Evolutionary conservation across 2,113 vertebrate genomes (phyloP).

Genomic region (Bombycilla garrulus): DNA sequence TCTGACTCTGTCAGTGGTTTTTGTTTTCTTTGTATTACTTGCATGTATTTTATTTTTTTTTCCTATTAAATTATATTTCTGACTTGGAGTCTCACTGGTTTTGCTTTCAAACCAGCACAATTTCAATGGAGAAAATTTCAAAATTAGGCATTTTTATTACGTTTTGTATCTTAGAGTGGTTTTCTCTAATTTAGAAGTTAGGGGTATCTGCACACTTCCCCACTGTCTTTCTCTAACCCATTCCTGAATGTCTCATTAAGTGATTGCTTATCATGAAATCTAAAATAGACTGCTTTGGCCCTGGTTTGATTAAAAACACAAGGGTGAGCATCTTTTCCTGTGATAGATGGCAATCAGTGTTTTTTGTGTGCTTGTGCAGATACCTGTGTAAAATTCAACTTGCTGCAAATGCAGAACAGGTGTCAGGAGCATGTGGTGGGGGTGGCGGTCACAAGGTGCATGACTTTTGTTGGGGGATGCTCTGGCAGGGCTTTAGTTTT

Average conservation of each 20-base stretch:
- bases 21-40: no score
- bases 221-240: rapidly evolving
- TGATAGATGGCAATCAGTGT: neutral
- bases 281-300: neutral
- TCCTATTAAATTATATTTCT: no score
- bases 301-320: neutral
- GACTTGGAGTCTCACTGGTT: no score
- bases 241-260: neutral
- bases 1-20: no score
- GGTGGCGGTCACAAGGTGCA: neutral
- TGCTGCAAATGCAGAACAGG: neutral
- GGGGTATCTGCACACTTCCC: neutral
- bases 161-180: neutral
- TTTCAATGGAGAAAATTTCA: neutral
- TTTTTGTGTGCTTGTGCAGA: neutral
- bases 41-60: no score
- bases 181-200: neutral
- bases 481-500: neutral
- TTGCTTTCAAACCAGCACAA: no score
- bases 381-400: neutral
- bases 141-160: neutral
- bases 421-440: neutral
- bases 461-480: neutral
- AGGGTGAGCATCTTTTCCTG: neutral
- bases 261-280: neutral